phyloP scores from a whole-genome alignment of 2,888 invertebrate genomes.

The Ptychoptera albimana region DNA sequence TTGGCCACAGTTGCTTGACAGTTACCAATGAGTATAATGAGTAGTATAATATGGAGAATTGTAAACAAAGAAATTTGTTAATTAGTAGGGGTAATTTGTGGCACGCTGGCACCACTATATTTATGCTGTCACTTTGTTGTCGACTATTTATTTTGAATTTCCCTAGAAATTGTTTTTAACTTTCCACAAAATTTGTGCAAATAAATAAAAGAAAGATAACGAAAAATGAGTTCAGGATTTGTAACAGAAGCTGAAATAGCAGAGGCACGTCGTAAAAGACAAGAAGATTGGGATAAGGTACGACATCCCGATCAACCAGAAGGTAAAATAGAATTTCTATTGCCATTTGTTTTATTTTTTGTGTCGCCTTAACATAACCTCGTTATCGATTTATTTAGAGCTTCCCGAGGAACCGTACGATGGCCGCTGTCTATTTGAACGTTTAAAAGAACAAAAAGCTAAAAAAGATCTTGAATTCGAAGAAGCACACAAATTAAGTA shows the following conservation, averaged over 20 bases:
- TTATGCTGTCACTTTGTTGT: too few relatives aligned
- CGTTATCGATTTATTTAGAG: constrained; percentile 35
- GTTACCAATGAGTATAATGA: too few relatives aligned
- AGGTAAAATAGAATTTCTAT: constrained; percentile 38
- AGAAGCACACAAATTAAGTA: constrained; percentile 91
- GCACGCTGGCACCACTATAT: too few relatives aligned
- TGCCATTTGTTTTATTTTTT: constrained; percentile 5
- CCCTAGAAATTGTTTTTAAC: too few relatives aligned
- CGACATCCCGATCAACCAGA: constrained; percentile 77
- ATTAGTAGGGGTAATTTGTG: too few relatives aligned
- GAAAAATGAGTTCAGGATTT: constrained; percentile 80
- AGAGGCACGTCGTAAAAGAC: constrained; percentile 62
- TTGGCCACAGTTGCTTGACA: too few relatives aligned
- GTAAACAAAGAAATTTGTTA: too few relatives aligned
- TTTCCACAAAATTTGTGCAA: too few relatives aligned
- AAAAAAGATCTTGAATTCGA: constrained; percentile 89
- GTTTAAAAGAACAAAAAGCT: constrained; percentile 81
- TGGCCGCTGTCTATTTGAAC: constrained; percentile 74
- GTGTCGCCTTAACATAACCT: constrained; percentile 2
- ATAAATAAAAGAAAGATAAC: too few relatives aligned
- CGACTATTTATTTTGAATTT: too few relatives aligned
- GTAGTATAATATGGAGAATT: too few relatives aligned
- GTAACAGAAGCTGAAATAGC: constrained; percentile 75
- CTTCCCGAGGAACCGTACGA: constrained; percentile 79
- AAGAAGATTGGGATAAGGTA: constrained; percentile 96